Evolutionary conservation across 2,113 vertebrate species (phyloP).

Genomic region (Hydropotes inermis): DNA sequence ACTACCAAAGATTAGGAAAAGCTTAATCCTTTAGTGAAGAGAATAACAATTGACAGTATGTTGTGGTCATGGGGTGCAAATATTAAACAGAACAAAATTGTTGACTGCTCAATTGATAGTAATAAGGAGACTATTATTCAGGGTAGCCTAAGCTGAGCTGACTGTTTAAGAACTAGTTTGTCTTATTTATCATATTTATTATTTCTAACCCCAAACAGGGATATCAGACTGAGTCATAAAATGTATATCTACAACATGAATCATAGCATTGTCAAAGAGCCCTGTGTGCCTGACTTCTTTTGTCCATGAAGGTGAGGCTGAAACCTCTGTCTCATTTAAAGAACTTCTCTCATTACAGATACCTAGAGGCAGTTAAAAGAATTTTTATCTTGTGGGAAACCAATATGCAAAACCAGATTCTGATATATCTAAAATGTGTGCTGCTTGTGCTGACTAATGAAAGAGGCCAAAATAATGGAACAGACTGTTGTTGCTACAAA

Average conservation of each 20-base stretch:
- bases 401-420: constrained; percentile 88
- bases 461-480: constrained; percentile 86
- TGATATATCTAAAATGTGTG: constrained; percentile 85
- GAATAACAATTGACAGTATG: background rate
- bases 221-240: background rate
- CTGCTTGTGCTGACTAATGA: constrained; percentile 88
- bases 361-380: background rate
- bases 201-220: background rate
- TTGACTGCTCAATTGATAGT: background rate
- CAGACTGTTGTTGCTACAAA: constrained; percentile 73
- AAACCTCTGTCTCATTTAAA: background rate
- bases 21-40: background rate
- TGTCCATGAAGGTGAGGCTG: background rate
- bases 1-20: constrained; percentile 17
- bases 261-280: background rate
- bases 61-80: background rate
- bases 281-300: background rate
- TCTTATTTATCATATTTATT: background rate
- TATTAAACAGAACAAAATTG: constrained; percentile 41
- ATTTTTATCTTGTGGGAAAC: constrained; percentile 2
- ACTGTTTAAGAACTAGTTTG: background rate
- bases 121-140: background rate
- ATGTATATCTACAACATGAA: background rate
- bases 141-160: background rate
- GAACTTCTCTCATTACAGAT: background rate